phyloP scores from a whole-genome alignment of 2,113 vertebrate species.

The Mohoua ochrocephala region DNA sequence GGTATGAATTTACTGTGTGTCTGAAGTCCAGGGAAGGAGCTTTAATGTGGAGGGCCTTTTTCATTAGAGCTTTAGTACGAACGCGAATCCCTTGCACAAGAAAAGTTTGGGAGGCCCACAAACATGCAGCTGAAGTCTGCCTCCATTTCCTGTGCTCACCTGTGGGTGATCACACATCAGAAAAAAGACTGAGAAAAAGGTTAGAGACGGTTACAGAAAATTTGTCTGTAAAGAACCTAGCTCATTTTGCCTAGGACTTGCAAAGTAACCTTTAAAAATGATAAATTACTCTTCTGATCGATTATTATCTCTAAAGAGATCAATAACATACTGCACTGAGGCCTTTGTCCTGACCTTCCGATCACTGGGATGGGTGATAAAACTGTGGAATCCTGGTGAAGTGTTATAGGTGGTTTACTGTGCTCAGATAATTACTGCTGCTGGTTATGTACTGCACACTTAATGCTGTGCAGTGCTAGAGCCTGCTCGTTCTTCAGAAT shows the following conservation, averaged over 20 bases:
- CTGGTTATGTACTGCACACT: not conserved
- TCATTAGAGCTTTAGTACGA: not conserved
- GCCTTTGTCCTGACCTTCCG: not conserved
- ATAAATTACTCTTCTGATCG: not conserved
- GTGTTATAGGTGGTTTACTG: not conserved
- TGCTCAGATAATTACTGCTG: not conserved
- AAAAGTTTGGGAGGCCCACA: not conserved
- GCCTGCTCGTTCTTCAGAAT: not conserved
- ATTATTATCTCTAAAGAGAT: not conserved
- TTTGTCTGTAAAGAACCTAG: not conserved
- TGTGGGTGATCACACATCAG: accelerated
- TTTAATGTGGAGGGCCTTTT: not conserved
- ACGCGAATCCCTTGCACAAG: accelerated
- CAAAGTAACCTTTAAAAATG: not conserved
- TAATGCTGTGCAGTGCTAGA: not conserved
- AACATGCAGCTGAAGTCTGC: not conserved
- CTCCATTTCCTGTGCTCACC: not conserved
- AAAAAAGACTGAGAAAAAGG: not conserved
- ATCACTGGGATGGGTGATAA: not conserved
- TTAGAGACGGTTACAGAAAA: not conserved
- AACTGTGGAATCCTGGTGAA: not conserved
- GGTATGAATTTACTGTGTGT: not conserved
- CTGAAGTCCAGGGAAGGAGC: not conserved
- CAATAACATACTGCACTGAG: not conserved
- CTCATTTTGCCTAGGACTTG: not conserved